Evolutionary conservation across 2,888 invertebrate genomes (phyloP).

Genomic region (Ischnura elegans): DNA sequence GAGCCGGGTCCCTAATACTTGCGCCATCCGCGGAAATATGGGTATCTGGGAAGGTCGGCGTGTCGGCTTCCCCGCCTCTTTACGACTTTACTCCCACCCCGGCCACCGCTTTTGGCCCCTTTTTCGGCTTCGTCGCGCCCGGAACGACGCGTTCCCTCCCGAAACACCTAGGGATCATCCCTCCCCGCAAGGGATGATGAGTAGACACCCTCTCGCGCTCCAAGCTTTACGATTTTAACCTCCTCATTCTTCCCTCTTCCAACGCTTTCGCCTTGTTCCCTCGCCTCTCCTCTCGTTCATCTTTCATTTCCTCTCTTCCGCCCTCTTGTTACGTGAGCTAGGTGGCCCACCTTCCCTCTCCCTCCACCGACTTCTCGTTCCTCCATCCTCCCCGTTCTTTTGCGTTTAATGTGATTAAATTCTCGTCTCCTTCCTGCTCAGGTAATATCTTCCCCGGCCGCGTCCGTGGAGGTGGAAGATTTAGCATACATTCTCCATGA

Average conservation of each 20-base stretch:
- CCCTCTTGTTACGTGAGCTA: neutral
- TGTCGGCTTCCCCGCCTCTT: neutral
- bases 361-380: neutral
- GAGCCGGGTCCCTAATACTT: neutral
- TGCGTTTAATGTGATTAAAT: slow-evolving; percentile 33
- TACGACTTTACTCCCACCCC: no score
- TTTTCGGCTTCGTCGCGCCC: no score
- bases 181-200: slow-evolving; percentile 9
- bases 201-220: neutral
- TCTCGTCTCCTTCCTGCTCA: neutral
- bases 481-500: neutral
- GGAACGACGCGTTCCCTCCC: neutral
- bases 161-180: neutral
- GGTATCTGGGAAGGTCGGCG: no score
- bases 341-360: neutral
- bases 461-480: neutral
- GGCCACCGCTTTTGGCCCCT: no score
- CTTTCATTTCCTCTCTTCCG: neutral
- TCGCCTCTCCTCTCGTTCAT: neutral
- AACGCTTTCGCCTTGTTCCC: neutral
- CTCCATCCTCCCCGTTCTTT: neutral
- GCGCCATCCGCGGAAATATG: neutral
- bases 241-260: neutral
- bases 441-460: neutral
- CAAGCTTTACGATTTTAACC: neutral